A percentile compares a stretch with the other conserved stretches of the same genome.
Evolutionary conservation across 2,888 invertebrate species (phyloP).

Genomic region (Cistogaster globosa): DNA sequence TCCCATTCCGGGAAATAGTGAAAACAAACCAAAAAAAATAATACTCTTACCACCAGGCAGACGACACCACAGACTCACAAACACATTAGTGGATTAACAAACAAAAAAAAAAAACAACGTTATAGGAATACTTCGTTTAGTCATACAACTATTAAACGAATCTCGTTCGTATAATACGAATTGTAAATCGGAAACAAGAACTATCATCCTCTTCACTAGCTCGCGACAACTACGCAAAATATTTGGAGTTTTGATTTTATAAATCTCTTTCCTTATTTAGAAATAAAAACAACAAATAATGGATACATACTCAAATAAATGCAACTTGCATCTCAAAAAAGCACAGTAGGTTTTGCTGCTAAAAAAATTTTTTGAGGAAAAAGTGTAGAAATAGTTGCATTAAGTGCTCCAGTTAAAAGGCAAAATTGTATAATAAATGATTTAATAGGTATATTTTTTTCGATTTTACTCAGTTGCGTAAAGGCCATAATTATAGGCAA

Average conservation of each 20-base stretch:
- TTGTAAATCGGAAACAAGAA: constrained; percentile 9
- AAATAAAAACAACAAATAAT: constrained; percentile 10
- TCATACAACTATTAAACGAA: constrained; percentile 29
- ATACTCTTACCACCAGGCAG: constrained; percentile 44
- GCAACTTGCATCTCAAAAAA: not conserved
- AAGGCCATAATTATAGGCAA: no score
- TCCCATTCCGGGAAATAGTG: constrained; percentile 35
- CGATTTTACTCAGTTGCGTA: no score
- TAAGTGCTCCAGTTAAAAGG: no score
- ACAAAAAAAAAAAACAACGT: constrained; percentile 1
- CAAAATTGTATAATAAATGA: no score
- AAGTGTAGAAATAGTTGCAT: not conserved
- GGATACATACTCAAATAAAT: constrained; percentile 14
- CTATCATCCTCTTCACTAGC: constrained; percentile 15
- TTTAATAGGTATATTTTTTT: no score
- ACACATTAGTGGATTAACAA: not conserved
- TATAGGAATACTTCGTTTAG: constrained; percentile 17
- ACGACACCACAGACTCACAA: constrained; percentile 4
- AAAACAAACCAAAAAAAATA: constrained; percentile 40
- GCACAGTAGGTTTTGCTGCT: not conserved
- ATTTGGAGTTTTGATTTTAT: constrained; percentile 24
- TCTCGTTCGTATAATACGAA: constrained; percentile 15
- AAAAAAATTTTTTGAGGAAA: not conserved
- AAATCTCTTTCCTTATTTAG: constrained; percentile 41
- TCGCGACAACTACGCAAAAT: constrained; percentile 21